Conservation (phyloP, 1,140 invertebrate species). For the Ceratitis capitata region DNA sequence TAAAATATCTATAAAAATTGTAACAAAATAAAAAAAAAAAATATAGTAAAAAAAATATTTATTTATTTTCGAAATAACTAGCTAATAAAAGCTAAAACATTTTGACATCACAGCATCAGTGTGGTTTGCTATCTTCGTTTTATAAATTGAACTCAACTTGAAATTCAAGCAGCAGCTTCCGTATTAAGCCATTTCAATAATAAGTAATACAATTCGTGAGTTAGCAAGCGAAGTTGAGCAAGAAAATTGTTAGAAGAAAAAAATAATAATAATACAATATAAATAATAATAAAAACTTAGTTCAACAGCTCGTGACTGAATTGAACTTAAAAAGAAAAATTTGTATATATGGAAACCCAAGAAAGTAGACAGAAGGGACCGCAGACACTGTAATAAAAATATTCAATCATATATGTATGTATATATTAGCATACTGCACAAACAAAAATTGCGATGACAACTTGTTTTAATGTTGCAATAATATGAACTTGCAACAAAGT, state of each 20-base stretch:
- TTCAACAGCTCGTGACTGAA: conserved; percentile 38
- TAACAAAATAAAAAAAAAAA: neutral
- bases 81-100: neutral
- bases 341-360: neutral
- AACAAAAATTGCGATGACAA: neutral
- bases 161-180: neutral
- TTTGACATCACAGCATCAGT: neutral
- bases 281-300: neutral
- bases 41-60: neutral
- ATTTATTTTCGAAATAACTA: neutral
- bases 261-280: neutral
- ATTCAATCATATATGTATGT: neutral
- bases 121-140: too few species aligned
- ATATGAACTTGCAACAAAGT: neutral
- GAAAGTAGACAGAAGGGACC: neutral
- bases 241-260: neutral
- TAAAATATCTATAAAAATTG: neutral
- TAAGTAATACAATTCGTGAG: neutral
- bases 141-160: neutral
- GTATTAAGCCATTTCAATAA: neutral
- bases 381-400: neutral
- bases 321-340: neutral
- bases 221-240: neutral
- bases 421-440: too few species aligned
- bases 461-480: neutral